A percentile compares a stretch with the other conserved stretches of the same genome.
Conservation (phyloP, 2,888 invertebrate genomes). For the Orgyia antiqua region DNA sequence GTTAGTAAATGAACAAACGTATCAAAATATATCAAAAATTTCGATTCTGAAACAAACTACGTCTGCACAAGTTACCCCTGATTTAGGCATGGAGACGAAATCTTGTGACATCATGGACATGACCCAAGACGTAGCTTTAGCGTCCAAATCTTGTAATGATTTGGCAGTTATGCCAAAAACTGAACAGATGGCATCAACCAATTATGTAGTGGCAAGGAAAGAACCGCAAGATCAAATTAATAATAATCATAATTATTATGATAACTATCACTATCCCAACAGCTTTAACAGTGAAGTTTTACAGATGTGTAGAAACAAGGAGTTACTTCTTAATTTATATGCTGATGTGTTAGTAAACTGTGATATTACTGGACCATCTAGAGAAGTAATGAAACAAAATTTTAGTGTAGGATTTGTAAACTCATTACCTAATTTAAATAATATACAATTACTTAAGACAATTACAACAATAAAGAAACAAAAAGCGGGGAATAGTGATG, state of each 20-base stretch:
- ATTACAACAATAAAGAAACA: background rate
- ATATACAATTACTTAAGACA: background rate
- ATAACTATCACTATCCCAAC: slow-evolving; percentile 22
- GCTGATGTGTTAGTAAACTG: slow-evolving; percentile 7
- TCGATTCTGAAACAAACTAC: slow-evolving; percentile 19
- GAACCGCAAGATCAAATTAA: slow-evolving; percentile 16
- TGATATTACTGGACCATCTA: background rate
- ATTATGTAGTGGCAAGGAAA: slow-evolving; percentile 15
- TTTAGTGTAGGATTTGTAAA: slow-evolving; percentile 1
- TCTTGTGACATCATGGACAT: slow-evolving; percentile 33
- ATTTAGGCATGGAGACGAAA: slow-evolving; percentile 31
- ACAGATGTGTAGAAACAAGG: slow-evolving; percentile 14
- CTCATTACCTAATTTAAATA: slow-evolving; percentile 3
- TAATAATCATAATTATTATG: slow-evolving; percentile 17
- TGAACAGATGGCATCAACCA: slow-evolving; percentile 22
- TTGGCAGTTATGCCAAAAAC: slow-evolving; percentile 4
- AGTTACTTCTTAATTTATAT: slow-evolving; percentile 20
- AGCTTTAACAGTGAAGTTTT: slow-evolving; percentile 5
- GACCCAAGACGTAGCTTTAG: background rate
- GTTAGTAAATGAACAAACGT: background rate
- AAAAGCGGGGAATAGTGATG: background rate
- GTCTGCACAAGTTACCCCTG: slow-evolving; percentile 33
- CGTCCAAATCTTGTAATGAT: background rate
- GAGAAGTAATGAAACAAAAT: background rate
- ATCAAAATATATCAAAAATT: background rate